phyloP scores from a whole-genome alignment of 1,140 invertebrate species.

The Pseudomyrmex sp. region DNA sequence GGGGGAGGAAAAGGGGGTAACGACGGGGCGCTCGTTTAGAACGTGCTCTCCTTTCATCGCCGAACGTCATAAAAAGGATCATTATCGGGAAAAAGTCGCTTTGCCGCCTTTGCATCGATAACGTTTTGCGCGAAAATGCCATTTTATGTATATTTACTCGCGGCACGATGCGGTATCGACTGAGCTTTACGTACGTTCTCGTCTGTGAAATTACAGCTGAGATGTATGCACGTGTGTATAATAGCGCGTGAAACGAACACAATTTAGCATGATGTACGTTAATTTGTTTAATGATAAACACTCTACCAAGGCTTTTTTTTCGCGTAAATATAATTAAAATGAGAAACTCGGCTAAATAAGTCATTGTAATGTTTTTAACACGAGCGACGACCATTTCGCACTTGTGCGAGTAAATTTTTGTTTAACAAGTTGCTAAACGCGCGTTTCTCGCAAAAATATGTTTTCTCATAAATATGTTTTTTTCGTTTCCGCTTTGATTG shows the following conservation, averaged over 20 bases:
- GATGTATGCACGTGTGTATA: too few species aligned
- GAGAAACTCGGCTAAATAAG: too few species aligned
- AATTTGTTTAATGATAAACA: neutral
- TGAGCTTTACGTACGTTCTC: neutral
- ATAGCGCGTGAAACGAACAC: neutral
- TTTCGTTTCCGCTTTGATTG: neutral
- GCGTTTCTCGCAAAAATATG: too few species aligned
- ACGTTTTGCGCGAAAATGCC: neutral
- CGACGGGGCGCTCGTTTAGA: neutral
- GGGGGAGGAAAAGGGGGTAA: too few species aligned
- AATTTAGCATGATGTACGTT: neutral
- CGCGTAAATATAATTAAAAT: slow-evolving; percentile 10
- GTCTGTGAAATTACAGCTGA: neutral
- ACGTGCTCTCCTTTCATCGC: neutral
- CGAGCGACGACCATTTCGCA: neutral
- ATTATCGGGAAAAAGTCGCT: neutral
- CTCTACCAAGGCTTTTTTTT: neutral
- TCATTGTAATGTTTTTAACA: neutral
- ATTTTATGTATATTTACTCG: slow-evolving; percentile 22
- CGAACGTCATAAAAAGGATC: neutral
- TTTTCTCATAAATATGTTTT: slow-evolving; percentile 3
- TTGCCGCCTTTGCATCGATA: neutral
- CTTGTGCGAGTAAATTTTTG: too few species aligned
- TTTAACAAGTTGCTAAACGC: neutral
- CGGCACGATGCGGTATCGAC: neutral